Evolutionary conservation across 2,113 vertebrate species (phyloP).

Genomic region (Microcebus lehilahytsara): DNA sequence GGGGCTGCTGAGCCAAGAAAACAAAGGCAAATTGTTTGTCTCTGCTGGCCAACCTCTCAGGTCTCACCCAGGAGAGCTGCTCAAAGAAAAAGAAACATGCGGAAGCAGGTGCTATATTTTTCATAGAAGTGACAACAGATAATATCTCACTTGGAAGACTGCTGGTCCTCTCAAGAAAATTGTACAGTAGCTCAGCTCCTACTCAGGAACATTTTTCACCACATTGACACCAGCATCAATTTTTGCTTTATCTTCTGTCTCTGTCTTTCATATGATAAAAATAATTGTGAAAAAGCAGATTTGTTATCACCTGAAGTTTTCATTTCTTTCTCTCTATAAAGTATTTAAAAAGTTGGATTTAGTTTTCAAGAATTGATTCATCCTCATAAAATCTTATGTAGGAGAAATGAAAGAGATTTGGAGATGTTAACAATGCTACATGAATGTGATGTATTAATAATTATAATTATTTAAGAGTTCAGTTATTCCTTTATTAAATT

Average conservation of each 20-base stretch:
- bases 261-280: conserved; percentile 48
- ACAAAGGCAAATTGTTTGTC: conserved; percentile 41
- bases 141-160: conserved; percentile 45
- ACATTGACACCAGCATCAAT: neutral
- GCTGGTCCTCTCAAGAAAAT: conserved; percentile 27
- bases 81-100: conserved; percentile 8
- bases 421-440: neutral
- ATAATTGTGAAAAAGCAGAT: conserved; percentile 43
- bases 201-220: neutral
- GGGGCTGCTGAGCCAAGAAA: neutral
- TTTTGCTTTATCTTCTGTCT: conserved; percentile 34
- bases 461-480: conserved; percentile 39
- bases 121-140: conserved; percentile 46
- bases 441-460: neutral
- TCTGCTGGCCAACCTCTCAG: neutral
- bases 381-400: conserved; percentile 31
- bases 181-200: neutral
- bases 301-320: conserved; percentile 1
- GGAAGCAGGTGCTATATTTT: conserved; percentile 45
- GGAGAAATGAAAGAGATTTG: neutral
- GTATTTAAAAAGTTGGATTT: neutral
- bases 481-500: conserved; percentile 4
- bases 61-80: neutral
- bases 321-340: neutral
- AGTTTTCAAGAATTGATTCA: neutral